phyloP scores from a whole-genome alignment of 2,888 invertebrate genomes.

The Thyatira batis region DNA sequence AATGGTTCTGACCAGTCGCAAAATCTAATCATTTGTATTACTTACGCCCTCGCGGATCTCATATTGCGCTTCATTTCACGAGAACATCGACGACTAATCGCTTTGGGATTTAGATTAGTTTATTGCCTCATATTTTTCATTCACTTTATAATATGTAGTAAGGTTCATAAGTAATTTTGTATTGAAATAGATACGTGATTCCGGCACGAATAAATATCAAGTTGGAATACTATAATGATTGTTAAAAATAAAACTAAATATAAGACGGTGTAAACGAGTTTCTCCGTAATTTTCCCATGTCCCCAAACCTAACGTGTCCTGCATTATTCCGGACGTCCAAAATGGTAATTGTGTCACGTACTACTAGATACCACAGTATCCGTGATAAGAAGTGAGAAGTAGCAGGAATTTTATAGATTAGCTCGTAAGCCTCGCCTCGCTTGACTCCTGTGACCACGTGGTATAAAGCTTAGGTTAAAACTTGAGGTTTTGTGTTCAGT shows the following conservation, averaged over 20 bases:
- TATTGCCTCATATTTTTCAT: neutral
- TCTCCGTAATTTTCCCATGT: neutral
- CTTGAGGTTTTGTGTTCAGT: too few relatives aligned
- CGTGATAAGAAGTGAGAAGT: constrained; percentile 39
- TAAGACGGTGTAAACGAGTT: neutral
- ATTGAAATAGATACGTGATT: neutral
- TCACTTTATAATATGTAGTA: neutral
- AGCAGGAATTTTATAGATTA: constrained; percentile 9
- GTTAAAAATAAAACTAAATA: too few relatives aligned
- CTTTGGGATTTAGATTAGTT: constrained; percentile 13
- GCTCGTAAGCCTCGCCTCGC: neutral
- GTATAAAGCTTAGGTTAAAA: too few relatives aligned
- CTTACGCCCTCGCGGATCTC: constrained; percentile 63
- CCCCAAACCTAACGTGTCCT: constrained; percentile 38
- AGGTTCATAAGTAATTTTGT: neutral
- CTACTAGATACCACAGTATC: constrained; percentile 35
- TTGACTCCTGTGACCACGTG: too few relatives aligned
- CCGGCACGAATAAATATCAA: neutral
- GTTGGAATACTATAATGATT: neutral
- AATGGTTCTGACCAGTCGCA: constrained; percentile 61
- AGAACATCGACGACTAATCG: constrained; percentile 56
- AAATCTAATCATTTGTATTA: constrained; percentile 80
- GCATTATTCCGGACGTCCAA: constrained; percentile 39
- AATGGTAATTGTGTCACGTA: constrained; percentile 64
- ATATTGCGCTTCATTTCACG: constrained; percentile 77